Conservation (phyloP, 35 echinoderm and acorn worm genomes). For the Patiria miniata region DNA sequence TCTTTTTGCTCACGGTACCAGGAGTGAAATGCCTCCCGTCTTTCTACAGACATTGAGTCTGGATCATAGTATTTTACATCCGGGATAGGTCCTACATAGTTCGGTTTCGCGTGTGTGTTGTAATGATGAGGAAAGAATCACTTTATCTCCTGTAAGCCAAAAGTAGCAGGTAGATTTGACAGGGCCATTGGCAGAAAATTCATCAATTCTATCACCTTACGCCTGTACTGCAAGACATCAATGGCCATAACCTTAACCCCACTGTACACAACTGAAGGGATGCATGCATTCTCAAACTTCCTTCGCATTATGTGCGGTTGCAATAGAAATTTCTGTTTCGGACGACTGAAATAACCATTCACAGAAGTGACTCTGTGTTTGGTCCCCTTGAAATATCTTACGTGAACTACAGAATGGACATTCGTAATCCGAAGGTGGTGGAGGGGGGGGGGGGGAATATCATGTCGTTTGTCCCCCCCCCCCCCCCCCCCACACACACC, state of each 20-base stretch:
- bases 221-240: neutral
- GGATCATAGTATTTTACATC: conserved; percentile 39
- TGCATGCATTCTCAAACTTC: neutral
- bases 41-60: conserved; percentile 52
- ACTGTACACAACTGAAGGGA: conserved; percentile 62
- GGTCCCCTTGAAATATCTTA: conserved; percentile 46
- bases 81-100: conserved; percentile 43
- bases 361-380: conserved; percentile 33
- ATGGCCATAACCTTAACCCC: conserved; percentile 70
- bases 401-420: neutral
- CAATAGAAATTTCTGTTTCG: conserved; percentile 30
- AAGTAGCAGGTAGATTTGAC: conserved; percentile 58
- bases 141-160: conserved; percentile 64
- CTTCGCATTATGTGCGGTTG: conserved; percentile 70
- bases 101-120: conserved; percentile 46
- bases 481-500: too few relatives aligned
- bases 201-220: conserved; percentile 50
- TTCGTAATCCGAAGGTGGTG: neutral
- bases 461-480: too few relatives aligned
- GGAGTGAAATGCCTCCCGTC: conserved; percentile 14
- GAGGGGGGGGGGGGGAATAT: too few relatives aligned
- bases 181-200: conserved; percentile 79
- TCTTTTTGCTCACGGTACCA: conserved; percentile 57
- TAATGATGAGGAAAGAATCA: conserved; percentile 75
- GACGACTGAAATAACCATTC: conserved; percentile 46